Evolutionary conservation across 2,113 vertebrate species (phyloP).

Genomic region (Hemichromis elongatus): DNA sequence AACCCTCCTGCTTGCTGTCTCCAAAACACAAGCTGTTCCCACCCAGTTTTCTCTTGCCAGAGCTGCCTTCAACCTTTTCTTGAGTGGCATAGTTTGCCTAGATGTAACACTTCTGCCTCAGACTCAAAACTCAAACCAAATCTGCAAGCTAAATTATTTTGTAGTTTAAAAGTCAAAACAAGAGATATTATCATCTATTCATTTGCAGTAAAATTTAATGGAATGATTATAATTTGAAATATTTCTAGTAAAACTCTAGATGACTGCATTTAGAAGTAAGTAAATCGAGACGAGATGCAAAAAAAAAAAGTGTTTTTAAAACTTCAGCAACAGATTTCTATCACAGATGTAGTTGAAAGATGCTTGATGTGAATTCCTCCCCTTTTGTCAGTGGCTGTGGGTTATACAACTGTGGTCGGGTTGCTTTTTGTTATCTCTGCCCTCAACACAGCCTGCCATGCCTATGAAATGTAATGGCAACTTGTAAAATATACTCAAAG

Average conservation of each 20-base stretch:
- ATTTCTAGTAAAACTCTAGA: neutral
- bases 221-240: neutral
- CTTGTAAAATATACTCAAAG: conserved; percentile 12
- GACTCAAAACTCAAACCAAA: neutral
- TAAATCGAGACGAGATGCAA: neutral
- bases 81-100: neutral
- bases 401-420: conserved; percentile 9
- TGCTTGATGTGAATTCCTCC: neutral
- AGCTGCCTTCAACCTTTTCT: conserved; percentile 6
- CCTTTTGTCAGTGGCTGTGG: neutral
- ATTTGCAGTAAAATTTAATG: neutral
- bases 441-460: neutral
- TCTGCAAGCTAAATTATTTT: neutral
- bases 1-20: conserved; percentile 45
- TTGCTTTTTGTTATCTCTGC: conserved; percentile 19
- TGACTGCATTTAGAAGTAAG: neutral
- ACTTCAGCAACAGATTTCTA: neutral
- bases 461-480: conserved; percentile 11
- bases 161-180: neutral
- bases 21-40: conserved; percentile 59
- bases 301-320: neutral
- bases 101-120: neutral
- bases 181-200: neutral
- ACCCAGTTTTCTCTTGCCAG: conserved; percentile 33
- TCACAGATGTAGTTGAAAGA: neutral